phyloP scores from a whole-genome alignment of 2,113 vertebrate species.

The Callospermophilus lateralis region DNA sequence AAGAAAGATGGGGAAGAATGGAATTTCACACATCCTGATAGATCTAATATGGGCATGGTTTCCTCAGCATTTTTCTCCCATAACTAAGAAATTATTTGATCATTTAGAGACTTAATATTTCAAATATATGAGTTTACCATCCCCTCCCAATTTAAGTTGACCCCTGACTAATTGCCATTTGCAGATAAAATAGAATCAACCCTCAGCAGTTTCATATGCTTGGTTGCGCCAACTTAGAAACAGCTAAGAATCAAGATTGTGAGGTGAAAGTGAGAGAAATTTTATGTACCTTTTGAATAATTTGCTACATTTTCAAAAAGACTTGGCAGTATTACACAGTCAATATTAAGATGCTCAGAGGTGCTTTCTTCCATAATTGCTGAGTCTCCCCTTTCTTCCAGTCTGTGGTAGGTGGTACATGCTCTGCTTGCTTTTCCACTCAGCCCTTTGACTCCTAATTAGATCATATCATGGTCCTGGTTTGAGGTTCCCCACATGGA shows the following conservation, averaged over 20 bases:
- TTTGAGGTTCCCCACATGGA: neutral
- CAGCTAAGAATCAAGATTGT: neutral
- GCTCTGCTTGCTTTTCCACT: neutral
- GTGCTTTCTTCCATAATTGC: neutral
- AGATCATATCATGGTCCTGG: neutral
- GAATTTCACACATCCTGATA: neutral
- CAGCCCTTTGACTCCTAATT: neutral
- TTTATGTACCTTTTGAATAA: neutral
- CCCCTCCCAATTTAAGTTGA: neutral
- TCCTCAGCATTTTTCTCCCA: neutral
- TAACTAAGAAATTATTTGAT: conserved; percentile 37
- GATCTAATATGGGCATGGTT: neutral
- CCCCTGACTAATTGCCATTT: neutral
- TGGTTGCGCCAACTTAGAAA: neutral
- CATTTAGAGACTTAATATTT: conserved; percentile 18
- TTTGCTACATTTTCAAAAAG: neutral
- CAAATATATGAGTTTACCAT: neutral
- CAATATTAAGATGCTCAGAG: neutral
- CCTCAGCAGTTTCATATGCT: neutral
- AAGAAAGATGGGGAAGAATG: neutral
- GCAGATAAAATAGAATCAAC: neutral
- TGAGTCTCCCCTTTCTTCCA: neutral
- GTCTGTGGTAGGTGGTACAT: neutral
- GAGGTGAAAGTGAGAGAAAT: neutral
- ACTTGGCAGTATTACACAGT: neutral